Percentiles rank a stretch among this genome's conserved stretches.
Conservation (phyloP, 2,888 invertebrate species). For the Coelogynopora nodosa region DNA sequence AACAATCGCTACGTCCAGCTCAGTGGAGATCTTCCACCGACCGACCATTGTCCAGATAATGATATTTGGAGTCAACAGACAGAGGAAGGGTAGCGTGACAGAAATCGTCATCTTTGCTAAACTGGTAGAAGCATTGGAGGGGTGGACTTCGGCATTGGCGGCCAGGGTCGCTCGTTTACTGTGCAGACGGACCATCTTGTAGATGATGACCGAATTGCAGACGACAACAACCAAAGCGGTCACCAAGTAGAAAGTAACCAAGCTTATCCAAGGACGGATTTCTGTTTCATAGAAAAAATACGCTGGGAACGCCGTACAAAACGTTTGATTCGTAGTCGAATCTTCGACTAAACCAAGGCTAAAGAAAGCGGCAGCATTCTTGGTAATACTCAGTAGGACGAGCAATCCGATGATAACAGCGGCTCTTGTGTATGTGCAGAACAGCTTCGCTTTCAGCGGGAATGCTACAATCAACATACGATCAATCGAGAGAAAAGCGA, state of each 20-base stretch:
- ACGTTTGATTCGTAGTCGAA: neutral
- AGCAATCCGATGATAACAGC: neutral
- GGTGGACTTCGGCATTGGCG: neutral
- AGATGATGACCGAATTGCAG: neutral
- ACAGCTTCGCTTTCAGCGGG: neutral
- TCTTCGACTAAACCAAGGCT: neutral
- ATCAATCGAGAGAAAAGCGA: neutral
- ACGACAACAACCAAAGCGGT: neutral
- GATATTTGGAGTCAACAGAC: neutral
- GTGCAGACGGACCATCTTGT: neutral
- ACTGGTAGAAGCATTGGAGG: neutral
- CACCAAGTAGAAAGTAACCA: neutral
- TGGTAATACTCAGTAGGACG: neutral
- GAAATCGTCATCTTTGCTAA: neutral
- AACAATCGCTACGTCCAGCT: neutral
- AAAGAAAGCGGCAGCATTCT: neutral
- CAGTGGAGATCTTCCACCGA: neutral
- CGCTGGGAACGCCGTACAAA: neutral
- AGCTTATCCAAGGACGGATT: neutral
- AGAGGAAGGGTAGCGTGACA: neutral
- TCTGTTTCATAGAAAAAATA: neutral
- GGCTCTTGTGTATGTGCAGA: neutral
- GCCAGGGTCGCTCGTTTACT: neutral
- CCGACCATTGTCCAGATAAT: neutral
- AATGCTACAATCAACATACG: neutral